Evolutionary conservation across 2,888 invertebrate species (phyloP).

Genomic region (Calameuta idolon): DNA sequence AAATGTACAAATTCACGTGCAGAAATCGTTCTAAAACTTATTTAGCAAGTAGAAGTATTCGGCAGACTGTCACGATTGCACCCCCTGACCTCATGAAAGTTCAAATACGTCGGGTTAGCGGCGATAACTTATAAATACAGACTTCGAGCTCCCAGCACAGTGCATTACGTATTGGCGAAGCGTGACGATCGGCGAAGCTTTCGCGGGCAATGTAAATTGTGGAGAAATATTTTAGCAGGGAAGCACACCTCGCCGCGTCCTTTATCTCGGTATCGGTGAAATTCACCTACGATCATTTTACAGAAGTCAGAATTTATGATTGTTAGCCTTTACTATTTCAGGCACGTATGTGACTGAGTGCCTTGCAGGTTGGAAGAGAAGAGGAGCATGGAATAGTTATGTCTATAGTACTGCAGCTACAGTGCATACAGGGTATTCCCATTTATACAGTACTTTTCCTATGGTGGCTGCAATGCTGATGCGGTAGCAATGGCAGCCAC

Average conservation of each 20-base stretch:
- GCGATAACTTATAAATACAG: background rate
- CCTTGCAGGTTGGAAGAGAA: slow-evolving; percentile 31
- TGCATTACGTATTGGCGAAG: slow-evolving; percentile 51
- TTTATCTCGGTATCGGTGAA: slow-evolving; percentile 51
- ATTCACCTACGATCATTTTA: slow-evolving; percentile 24
- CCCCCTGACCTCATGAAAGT: background rate
- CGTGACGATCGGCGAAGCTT: slow-evolving; percentile 36
- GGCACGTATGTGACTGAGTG: slow-evolving; percentile 54
- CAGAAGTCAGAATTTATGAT: slow-evolving; percentile 48
- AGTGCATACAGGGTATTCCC: background rate
- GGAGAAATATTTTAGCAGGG: slow-evolving; percentile 50
- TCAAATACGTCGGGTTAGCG: background rate
- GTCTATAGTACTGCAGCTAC: background rate
- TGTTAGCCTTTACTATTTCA: slow-evolving; percentile 50
- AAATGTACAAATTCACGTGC: background rate
- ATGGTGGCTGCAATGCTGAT: background rate
- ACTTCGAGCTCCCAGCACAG: slow-evolving; percentile 6
- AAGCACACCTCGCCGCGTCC: slow-evolving; percentile 19
- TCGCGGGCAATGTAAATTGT: slow-evolving; percentile 53
- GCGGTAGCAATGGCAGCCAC: background rate
- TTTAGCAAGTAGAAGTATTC: background rate
- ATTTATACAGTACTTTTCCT: slow-evolving; percentile 9
- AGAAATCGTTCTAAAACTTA: background rate
- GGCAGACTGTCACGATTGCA: background rate
- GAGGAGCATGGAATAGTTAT: background rate